These are phyloP conservation scores for Laupala kohalensis DNA, from an alignment of 1,140 invertebrate genomes.

Conservation along the genomic window DNA sequence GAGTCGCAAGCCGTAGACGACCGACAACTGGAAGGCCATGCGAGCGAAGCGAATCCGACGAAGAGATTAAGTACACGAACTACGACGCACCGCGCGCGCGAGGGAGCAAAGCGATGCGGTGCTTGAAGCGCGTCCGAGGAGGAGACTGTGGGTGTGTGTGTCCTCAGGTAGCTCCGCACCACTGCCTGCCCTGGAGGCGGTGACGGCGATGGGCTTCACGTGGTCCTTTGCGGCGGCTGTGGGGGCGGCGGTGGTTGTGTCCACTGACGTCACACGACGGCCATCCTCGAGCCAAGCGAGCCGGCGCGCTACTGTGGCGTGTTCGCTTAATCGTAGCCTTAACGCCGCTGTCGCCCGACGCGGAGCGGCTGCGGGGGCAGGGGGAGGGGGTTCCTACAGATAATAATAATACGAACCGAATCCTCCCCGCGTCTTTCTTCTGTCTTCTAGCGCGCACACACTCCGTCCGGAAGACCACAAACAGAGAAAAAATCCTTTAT, in stretches of 20 bases:
- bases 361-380: neutral
- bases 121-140: neutral
- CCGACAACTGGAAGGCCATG: conserved; percentile 45
- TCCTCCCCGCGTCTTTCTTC: neutral
- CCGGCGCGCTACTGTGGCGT: neutral
- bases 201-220: neutral
- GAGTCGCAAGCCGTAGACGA: conserved; percentile 82
- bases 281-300: neutral
- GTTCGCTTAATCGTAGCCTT: neutral
- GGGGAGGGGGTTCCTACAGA: neutral
- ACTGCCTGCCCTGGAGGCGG: neutral
- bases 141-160: neutral
- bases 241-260: neutral
- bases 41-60: conserved; percentile 19
- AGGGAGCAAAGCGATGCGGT: neutral
- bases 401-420: neutral
- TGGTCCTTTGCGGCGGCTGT: neutral
- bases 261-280: neutral
- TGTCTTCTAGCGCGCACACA: neutral
- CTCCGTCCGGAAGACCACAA: neutral
- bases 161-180: neutral
- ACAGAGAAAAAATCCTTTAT: neutral
- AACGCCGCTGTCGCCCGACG: neutral
- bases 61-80: no score
- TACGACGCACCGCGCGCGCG: neutral